Percentiles rank a stretch among this genome's conserved stretches.
phyloP scores from a whole-genome alignment of 2,113 vertebrate species.

The Asarcornis scutulata region DNA sequence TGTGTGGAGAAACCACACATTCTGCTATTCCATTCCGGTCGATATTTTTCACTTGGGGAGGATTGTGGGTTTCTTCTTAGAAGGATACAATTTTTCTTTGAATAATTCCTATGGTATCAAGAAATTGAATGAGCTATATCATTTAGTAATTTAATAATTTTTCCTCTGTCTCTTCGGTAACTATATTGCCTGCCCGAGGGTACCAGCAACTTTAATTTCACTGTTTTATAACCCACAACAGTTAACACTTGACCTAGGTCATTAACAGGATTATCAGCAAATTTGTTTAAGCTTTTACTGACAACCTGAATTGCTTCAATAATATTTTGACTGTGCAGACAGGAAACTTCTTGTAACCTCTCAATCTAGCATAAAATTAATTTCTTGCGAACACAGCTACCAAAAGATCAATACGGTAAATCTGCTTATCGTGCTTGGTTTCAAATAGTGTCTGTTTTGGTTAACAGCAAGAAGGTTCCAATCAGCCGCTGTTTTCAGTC shows the following conservation, averaged over 20 bases:
- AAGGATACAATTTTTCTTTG: conserved; percentile 16
- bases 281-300: conserved; percentile 89
- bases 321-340: conserved; percentile 84
- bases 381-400: conserved; percentile 71
- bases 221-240: conserved; percentile 84
- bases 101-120: conserved; percentile 37
- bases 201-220: conserved; percentile 82
- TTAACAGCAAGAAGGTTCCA: conserved; percentile 41
- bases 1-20: conserved; percentile 6
- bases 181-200: conserved; percentile 76
- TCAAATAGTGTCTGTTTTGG: conserved; percentile 45
- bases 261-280: conserved; percentile 89
- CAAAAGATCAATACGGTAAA: conserved; percentile 58
- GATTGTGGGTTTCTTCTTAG: background rate
- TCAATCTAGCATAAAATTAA: conserved; percentile 81
- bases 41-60: background rate
- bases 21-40: conserved; percentile 14
- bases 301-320: conserved; percentile 85
- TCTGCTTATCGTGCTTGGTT: conserved; percentile 56
- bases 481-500: conserved; percentile 13
- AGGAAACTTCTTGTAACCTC: conserved; percentile 80
- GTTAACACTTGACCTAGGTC: conserved; percentile 89
- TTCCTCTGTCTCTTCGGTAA: conserved; percentile 52
- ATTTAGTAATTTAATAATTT: conserved; percentile 75
- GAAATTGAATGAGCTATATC: conserved; percentile 49